Evolutionary conservation across 2,888 invertebrate genomes (phyloP).

Genomic region (Icerya purchasi): DNA sequence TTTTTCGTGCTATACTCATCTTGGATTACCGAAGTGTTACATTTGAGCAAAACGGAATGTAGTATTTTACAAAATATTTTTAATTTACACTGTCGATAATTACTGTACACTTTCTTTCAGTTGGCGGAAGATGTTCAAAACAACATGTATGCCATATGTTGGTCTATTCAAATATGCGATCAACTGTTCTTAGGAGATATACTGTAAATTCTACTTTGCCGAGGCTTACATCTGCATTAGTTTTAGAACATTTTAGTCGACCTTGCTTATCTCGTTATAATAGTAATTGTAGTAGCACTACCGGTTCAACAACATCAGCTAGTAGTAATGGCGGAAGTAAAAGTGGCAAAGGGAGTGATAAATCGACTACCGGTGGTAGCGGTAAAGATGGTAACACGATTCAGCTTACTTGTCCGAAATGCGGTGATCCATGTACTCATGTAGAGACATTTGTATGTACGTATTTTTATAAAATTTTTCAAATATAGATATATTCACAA

Average conservation of each 20-base stretch:
- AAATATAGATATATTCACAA: too few species aligned
- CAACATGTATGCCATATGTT: not conserved
- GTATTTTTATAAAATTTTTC: too few species aligned
- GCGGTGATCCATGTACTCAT: constrained; percentile 90
- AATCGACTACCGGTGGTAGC: constrained; percentile 27
- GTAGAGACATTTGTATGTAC: constrained; percentile 87
- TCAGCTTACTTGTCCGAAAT: constrained; percentile 80
- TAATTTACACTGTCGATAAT: too few species aligned
- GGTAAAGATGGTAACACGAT: constrained; percentile 46
- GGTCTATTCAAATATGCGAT: not conserved
- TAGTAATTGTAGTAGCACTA: not conserved
- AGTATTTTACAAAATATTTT: too few species aligned
- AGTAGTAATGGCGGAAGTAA: not conserved
- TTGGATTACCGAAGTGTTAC: too few species aligned
- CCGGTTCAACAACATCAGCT: not conserved
- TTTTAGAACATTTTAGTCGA: not conserved
- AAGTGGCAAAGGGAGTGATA: constrained; percentile 14
- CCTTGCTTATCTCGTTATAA: not conserved
- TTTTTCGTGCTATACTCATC: too few species aligned
- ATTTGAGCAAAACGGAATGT: too few species aligned
- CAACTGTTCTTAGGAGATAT: not conserved
- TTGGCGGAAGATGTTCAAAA: not conserved
- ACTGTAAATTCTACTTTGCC: not conserved
- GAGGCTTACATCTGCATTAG: not conserved
- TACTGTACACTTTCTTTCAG: not conserved